phyloP scores from a whole-genome alignment of 1,140 invertebrate genomes.

The Cephus cinctus region DNA sequence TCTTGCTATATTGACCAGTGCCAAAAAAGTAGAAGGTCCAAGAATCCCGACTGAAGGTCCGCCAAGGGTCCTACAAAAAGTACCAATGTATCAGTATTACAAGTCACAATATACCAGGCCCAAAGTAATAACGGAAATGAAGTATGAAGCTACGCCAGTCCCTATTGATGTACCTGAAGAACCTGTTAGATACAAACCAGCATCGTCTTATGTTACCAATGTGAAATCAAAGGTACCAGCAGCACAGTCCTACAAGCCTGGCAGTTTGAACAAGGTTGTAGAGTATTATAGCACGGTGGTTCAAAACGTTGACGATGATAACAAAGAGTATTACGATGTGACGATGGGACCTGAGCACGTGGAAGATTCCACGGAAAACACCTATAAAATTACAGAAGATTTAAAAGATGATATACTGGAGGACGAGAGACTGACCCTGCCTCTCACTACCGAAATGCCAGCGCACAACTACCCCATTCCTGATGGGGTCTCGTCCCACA shows the following conservation, averaged over 20 bases:
- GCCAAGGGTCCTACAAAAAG: too few species aligned
- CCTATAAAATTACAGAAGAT: slow-evolving; percentile 37
- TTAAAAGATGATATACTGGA: slow-evolving; percentile 29
- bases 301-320: slow-evolving; percentile 34
- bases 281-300: slow-evolving; percentile 42
- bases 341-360: too few species aligned
- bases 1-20: slow-evolving; percentile 62
- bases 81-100: slow-evolving; percentile 24
- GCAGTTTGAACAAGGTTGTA: slow-evolving; percentile 24
- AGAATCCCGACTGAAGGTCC: slow-evolving; percentile 3
- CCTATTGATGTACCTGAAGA: slow-evolving; percentile 27
- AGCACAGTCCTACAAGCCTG: neutral
- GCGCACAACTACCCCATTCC: slow-evolving; percentile 19
- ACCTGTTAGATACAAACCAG: slow-evolving; percentile 16
- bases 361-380: slow-evolving; percentile 22
- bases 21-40: slow-evolving; percentile 24
- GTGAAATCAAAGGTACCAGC: slow-evolving; percentile 20
- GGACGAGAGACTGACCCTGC: slow-evolving; percentile 27
- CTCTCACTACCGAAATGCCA: slow-evolving; percentile 23
- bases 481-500: slow-evolving; percentile 16
- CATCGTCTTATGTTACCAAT: slow-evolving; percentile 9
- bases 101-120: slow-evolving; percentile 28
- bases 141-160: slow-evolving; percentile 37
- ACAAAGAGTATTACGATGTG: too few species aligned
- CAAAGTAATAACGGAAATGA: slow-evolving; percentile 44